Evolutionary conservation across 2,797 vertebrate species (phyloP).

Genomic region (Fundulus diaphanus): DNA sequence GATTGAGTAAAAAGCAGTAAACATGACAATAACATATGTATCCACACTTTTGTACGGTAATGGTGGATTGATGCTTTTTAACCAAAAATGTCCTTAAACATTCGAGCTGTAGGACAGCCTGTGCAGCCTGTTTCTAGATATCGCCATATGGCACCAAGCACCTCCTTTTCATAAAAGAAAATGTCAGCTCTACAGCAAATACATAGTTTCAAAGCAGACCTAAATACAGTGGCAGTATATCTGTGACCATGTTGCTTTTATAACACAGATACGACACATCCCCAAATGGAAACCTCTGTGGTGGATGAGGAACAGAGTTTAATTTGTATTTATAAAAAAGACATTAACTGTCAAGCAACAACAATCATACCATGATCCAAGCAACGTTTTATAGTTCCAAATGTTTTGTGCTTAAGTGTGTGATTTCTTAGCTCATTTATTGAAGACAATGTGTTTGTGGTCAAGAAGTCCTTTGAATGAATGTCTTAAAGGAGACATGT

Average conservation of each 20-base stretch:
- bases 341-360: background rate
- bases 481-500: too few species aligned
- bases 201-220: background rate
- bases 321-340: background rate
- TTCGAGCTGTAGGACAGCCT: too few species aligned
- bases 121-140: too few species aligned
- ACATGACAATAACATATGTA: too few species aligned
- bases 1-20: background rate
- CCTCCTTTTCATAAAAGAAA: too few species aligned
- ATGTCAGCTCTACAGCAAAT: background rate
- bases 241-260: background rate
- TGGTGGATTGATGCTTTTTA: too few species aligned
- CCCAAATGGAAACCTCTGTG: background rate
- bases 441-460: background rate
- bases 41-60: too few species aligned
- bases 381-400: background rate
- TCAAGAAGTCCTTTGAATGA: background rate
- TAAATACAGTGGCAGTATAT: background rate
- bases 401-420: background rate
- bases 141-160: too few species aligned
- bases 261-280: too few species aligned
- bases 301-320: background rate
- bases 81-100: too few species aligned
- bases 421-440: background rate
- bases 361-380: background rate